A percentile compares a stretch with the other conserved stretches of the same genome.
phyloP scores from a whole-genome alignment of 2,888 invertebrate species.

The Baccha elongata region DNA sequence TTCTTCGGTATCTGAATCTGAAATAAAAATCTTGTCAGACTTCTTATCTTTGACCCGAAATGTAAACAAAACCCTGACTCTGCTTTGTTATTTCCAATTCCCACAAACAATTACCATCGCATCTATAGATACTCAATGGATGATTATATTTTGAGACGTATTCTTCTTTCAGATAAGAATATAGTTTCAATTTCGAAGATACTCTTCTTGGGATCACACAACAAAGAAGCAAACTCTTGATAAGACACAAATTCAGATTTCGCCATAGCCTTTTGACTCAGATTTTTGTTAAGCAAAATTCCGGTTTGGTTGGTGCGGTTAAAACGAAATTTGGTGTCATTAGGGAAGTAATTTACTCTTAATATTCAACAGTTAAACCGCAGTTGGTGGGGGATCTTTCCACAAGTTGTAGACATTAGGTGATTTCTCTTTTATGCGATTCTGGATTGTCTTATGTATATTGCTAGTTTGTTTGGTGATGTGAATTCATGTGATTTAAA shows the following conservation, averaged over 20 bases:
- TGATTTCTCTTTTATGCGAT: neutral
- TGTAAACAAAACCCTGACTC: neutral
- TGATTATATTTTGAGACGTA: too few relatives aligned
- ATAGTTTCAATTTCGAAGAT: neutral
- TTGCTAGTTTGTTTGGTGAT: too few relatives aligned
- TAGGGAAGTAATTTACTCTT: slow-evolving; percentile 4
- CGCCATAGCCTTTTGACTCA: neutral
- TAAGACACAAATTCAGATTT: too few relatives aligned
- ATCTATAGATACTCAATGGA: neutral
- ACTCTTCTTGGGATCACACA: neutral
- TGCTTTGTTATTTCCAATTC: slow-evolving; percentile 6
- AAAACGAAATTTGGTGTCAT: neutral
- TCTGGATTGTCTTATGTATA: neutral
- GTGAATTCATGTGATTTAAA: too few relatives aligned
- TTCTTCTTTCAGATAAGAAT: neutral
- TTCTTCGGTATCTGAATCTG: neutral
- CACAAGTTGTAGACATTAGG: neutral
- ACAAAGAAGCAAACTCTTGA: neutral
- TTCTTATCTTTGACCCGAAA: slow-evolving; percentile 33
- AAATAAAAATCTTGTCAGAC: neutral
- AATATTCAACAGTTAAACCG: neutral
- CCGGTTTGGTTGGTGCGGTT: slow-evolving; percentile 27
- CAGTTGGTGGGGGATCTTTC: neutral
- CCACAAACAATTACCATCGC: neutral
- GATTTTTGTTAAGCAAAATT: slow-evolving; percentile 6